Percentiles rank a stretch among this genome's conserved stretches.
These are phyloP conservation scores for Halocaridina rubra DNA, from an alignment of 2,888 invertebrate genomes.

Conservation along the genomic window DNA sequence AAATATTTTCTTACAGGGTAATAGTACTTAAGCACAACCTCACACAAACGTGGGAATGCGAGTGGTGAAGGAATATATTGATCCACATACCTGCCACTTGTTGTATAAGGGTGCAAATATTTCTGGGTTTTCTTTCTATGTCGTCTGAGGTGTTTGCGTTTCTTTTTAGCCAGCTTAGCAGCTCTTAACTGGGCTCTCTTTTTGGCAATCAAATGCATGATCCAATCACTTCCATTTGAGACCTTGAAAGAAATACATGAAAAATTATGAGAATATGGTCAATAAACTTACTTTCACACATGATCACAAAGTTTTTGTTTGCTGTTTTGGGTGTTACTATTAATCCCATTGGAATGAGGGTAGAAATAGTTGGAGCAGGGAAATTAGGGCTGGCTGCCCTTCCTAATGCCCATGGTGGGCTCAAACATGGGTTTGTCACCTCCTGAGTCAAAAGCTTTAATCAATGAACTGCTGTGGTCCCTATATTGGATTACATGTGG, in stretches of 20 bases:
- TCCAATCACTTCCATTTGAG: conserved; percentile 50
- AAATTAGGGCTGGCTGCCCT: no score
- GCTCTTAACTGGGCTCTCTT: conserved; percentile 41
- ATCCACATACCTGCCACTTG: background rate
- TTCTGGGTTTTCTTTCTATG: conserved; percentile 40
- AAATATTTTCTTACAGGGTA: background rate
- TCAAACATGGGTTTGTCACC: no score
- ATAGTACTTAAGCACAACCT: background rate
- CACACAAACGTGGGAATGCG: background rate
- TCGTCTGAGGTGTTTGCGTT: conserved; percentile 25
- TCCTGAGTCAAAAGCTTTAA: no score
- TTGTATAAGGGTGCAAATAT: conserved; percentile 25
- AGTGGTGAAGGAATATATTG: background rate
- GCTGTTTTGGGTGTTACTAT: no score
- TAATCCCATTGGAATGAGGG: no score
- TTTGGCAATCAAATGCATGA: conserved; percentile 44
- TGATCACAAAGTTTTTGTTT: no score
- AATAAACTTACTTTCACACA: background rate
- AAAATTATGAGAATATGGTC: no score
- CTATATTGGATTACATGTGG: no score
- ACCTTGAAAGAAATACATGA: conserved; percentile 11
- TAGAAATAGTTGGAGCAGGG: no score
- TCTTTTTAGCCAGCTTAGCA: conserved; percentile 34
- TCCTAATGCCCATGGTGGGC: no score
- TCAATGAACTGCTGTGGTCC: no score